phyloP scores from a whole-genome alignment of 2,797 vertebrate species.

The Gymnoscopelus microlampas region DNA sequence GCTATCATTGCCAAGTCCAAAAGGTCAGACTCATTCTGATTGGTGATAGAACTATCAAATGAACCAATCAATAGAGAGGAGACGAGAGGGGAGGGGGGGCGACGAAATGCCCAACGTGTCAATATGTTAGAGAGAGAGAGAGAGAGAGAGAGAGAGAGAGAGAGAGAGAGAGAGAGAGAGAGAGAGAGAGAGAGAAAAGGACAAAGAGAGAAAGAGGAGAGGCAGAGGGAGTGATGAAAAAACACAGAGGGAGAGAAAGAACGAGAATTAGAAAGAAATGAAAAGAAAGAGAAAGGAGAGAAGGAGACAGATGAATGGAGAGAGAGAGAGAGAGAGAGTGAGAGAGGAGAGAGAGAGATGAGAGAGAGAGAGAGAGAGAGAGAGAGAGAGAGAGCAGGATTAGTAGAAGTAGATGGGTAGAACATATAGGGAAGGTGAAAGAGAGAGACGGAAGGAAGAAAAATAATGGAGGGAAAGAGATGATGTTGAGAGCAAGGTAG shows the following conservation, averaged over 20 bases:
- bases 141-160: slow-evolving; percentile 2
- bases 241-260: not conserved
- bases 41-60: slow-evolving; percentile 99
- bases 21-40: slow-evolving; percentile 98
- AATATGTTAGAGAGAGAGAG: slow-evolving; percentile 82
- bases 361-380: slow-evolving; percentile 1
- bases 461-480: slow-evolving; percentile 11
- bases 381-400: not conserved
- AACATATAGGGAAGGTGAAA: not conserved
- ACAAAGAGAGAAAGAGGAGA: not conserved
- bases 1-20: slow-evolving; percentile 93
- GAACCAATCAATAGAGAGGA: slow-evolving; percentile 92
- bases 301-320: slow-evolving; percentile 63
- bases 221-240: not conserved
- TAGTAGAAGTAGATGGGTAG: not conserved
- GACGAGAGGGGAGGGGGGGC: slow-evolving; percentile 74
- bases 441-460: not conserved
- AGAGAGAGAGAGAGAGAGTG: slow-evolving; percentile 52
- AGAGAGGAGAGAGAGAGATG: not conserved
- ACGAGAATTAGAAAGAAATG: not conserved
- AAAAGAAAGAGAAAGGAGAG: not conserved
- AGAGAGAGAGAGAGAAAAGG: not conserved
- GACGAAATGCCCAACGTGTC: slow-evolving; percentile 94
- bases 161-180: not conserved
- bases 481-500: slow-evolving; percentile 60